Evolutionary conservation across 1,140 invertebrate species (phyloP).

Genomic region (Rhopalosiphum padi): DNA sequence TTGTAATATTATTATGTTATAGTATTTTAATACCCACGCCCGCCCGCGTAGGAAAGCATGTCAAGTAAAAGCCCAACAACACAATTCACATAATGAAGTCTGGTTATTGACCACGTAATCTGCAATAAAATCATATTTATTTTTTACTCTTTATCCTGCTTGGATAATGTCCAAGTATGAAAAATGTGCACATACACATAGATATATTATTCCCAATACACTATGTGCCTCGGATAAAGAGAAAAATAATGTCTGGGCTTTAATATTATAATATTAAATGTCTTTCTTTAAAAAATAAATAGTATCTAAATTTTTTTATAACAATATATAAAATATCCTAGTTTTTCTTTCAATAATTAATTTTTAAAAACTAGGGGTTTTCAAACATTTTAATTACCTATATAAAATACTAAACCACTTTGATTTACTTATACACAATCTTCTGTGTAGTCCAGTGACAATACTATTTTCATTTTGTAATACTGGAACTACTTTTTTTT

Average conservation of each 20-base stretch:
- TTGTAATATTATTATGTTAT: not conserved
- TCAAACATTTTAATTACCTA: too few species aligned
- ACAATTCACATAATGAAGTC: slow-evolving; percentile 15
- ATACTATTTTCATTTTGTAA: too few species aligned
- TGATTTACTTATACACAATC: too few species aligned
- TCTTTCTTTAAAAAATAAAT: not conserved
- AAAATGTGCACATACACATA: not conserved
- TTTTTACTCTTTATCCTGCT: not conserved
- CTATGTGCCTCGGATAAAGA: not conserved
- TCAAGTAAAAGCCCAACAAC: slow-evolving; percentile 37
- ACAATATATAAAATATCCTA: not conserved
- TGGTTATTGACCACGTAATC: slow-evolving; percentile 30
- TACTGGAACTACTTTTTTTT: too few species aligned
- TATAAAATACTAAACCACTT: too few species aligned
- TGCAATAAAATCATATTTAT: slow-evolving; percentile 40
- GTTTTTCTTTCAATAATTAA: too few species aligned
- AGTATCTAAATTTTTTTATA: not conserved
- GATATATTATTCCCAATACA: not conserved
- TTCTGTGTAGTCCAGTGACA: too few species aligned
- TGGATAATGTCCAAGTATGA: slow-evolving; percentile 36
- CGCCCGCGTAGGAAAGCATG: slow-evolving; percentile 33
- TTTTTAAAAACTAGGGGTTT: too few species aligned
- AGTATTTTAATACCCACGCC: slow-evolving; percentile 27
- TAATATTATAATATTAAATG: not conserved
- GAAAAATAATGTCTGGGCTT: not conserved